Evolutionary conservation across 2,888 invertebrate genomes (phyloP).

Genomic region (Elysia crispata): DNA sequence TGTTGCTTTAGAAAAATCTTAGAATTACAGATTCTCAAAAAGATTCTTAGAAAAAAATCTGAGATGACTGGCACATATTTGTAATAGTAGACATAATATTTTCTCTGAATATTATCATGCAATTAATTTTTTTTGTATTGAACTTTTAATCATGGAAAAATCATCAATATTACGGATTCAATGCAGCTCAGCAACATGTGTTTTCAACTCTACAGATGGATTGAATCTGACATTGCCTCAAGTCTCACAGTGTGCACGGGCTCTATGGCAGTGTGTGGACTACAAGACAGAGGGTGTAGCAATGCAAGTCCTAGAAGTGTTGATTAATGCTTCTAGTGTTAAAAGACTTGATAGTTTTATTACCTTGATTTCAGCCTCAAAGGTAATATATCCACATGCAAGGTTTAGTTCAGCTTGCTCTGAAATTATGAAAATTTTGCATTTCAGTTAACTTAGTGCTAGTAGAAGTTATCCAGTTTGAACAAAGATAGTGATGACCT

Average conservation of each 20-base stretch:
- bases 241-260: background rate
- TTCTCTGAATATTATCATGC: no score
- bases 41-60: no score
- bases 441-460: background rate
- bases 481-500: no score
- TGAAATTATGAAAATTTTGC: background rate
- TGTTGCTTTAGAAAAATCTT: no score
- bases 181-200: no score
- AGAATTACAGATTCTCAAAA: no score
- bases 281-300: conserved; percentile 31
- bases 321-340: background rate
- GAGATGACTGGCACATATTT: no score
- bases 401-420: background rate
- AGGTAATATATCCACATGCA: background rate
- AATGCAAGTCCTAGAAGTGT: conserved; percentile 25
- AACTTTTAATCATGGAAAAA: no score
- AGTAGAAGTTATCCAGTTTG: no score
- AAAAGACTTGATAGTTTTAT: conserved; percentile 6
- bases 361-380: background rate
- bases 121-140: no score
- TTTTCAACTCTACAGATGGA: background rate
- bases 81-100: no score
- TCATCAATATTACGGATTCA: background rate
- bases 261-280: conserved; percentile 34
- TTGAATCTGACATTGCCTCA: background rate